These are phyloP conservation scores for Oryzias javanicus DNA, from an alignment of 2,113 vertebrate genomes.

Conservation along the genomic window DNA sequence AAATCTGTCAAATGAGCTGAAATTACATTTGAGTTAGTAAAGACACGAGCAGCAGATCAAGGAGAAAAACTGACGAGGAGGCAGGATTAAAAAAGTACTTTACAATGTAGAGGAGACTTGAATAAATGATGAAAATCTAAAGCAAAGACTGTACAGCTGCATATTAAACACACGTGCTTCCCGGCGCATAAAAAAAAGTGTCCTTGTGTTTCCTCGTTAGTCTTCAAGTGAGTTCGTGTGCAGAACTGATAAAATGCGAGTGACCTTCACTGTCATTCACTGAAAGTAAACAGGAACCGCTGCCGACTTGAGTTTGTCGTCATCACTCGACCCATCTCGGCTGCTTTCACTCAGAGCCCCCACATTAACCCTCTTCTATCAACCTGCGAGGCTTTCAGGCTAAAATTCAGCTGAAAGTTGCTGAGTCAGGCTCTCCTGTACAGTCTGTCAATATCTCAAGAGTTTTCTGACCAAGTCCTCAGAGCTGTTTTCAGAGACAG, in stretches of 20 bases:
- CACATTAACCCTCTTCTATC: conserved; percentile 15
- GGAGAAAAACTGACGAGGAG: conserved; percentile 36
- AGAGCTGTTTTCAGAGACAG: not conserved
- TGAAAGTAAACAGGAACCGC: conserved; percentile 7
- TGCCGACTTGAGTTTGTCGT: conserved; percentile 23
- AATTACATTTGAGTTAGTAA: conserved; percentile 50
- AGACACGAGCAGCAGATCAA: conserved; percentile 29
- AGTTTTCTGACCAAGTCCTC: not conserved
- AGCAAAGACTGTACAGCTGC: too few relatives aligned
- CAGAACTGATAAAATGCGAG: not conserved
- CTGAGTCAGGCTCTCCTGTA: not conserved
- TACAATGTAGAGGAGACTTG: not conserved
- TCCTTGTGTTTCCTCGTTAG: not conserved
- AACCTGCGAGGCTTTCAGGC: conserved; percentile 13
- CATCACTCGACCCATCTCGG: conserved; percentile 14
- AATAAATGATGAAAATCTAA: too few relatives aligned
- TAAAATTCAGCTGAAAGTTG: conserved; percentile 8
- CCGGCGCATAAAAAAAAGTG: too few relatives aligned
- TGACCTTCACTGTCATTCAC: not conserved
- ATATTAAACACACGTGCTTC: too few relatives aligned
- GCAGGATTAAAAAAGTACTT: conserved; percentile 18
- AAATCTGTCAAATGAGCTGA: conserved; percentile 43
- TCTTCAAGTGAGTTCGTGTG: not conserved
- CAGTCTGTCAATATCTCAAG: conserved; percentile 10
- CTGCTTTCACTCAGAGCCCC: conserved; percentile 17